Evolutionary conservation across 1,140 invertebrate genomes (phyloP).

Genomic region (Archegozetes longisetosus): DNA sequence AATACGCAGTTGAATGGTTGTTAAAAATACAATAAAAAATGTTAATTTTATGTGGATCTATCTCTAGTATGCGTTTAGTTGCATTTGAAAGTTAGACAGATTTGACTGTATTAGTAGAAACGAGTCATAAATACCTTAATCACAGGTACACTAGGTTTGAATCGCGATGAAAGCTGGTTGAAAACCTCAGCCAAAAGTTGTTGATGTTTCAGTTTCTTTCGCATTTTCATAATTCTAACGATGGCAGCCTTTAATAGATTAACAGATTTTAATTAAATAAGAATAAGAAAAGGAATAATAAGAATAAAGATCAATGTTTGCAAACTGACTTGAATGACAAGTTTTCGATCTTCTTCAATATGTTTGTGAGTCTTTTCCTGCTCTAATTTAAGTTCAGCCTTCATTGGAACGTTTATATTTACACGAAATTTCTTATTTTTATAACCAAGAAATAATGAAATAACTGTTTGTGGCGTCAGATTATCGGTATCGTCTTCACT

Average conservation of each 20-base stretch:
- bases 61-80: too few species aligned
- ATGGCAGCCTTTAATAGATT: conserved; percentile 64
- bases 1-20: too few species aligned
- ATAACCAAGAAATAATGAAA: conserved; percentile 21
- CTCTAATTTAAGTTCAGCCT: conserved; percentile 89
- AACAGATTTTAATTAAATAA: conserved; percentile 1
- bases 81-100: too few species aligned
- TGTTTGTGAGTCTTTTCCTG: conserved; percentile 94
- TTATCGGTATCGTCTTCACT: conserved; percentile 15
- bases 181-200: conserved; percentile 89
- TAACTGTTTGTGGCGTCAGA: conserved; percentile 16
- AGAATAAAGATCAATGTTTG: neutral
- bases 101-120: too few species aligned
- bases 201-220: conserved; percentile 87
- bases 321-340: conserved; percentile 51
- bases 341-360: conserved; percentile 94
- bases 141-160: conserved; percentile 91
- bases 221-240: conserved; percentile 98
- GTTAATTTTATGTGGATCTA: too few species aligned
- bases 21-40: too few species aligned
- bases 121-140: too few species aligned
- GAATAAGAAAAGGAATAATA: neutral
- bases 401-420: conserved; percentile 96
- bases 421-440: conserved; percentile 88
- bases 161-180: conserved; percentile 80